Percentiles rank a stretch among this genome's conserved stretches.
Evolutionary conservation across 2,888 invertebrate genomes (phyloP).

Genomic region (Acanthacorydalis orientalis): DNA sequence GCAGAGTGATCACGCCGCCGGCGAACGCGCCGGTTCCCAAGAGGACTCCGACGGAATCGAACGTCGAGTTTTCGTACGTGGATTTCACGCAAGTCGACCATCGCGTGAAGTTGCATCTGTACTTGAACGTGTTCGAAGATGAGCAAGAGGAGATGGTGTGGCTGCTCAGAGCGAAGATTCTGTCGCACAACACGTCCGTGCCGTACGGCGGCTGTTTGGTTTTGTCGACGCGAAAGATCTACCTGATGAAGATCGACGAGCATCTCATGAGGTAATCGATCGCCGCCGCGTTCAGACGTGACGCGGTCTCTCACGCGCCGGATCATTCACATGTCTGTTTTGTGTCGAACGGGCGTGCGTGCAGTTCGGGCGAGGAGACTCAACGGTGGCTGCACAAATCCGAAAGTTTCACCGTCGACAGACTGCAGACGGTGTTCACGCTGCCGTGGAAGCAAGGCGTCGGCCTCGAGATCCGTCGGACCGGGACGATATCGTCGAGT

Average conservation of each 20-base stretch:
- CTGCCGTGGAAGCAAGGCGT: slow-evolving; percentile 38
- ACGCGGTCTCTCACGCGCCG: too few relatives aligned
- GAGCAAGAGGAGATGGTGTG: slow-evolving; percentile 34
- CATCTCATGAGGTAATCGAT: slow-evolving; percentile 20
- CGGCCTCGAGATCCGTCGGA: slow-evolving; percentile 26
- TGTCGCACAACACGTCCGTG: slow-evolving; percentile 22
- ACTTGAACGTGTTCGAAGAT: slow-evolving; percentile 34
- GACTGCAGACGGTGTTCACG: slow-evolving; percentile 28
- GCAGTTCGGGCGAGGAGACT: slow-evolving; percentile 32
- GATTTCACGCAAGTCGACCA: slow-evolving; percentile 38
- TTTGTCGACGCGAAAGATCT: slow-evolving; percentile 32
- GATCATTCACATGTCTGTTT: too few relatives aligned
- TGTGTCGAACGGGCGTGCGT: too few relatives aligned
- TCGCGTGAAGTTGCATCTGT: slow-evolving; percentile 37
- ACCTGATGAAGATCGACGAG: slow-evolving; percentile 30
- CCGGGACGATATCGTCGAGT: slow-evolving; percentile 19
- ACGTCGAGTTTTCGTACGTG: slow-evolving; percentile 31
- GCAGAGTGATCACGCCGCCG: slow-evolving; percentile 24
- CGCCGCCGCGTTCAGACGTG: too few relatives aligned
- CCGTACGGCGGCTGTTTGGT: slow-evolving; percentile 30
- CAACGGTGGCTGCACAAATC: slow-evolving; percentile 33
- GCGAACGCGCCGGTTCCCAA: slow-evolving; percentile 15
- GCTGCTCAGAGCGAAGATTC: slow-evolving; percentile 29
- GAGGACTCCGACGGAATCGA: slow-evolving; percentile 14
- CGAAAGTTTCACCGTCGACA: slow-evolving; percentile 28